Percentiles rank a stretch among this genome's conserved stretches.
phyloP scores from a whole-genome alignment of 2,113 vertebrate species.

The Eretmochelys imbricata region DNA sequence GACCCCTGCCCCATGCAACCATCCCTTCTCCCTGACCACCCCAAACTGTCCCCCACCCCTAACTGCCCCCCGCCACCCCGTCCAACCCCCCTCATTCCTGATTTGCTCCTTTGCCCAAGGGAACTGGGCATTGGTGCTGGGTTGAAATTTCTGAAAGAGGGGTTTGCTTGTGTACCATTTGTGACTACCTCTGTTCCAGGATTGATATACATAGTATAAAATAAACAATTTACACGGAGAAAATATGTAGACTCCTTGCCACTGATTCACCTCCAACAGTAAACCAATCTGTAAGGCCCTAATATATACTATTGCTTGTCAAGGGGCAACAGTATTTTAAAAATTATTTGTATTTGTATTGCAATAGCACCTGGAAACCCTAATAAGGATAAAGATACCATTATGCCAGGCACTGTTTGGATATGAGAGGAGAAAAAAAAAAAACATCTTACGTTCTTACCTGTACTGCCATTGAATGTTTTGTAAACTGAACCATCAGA shows the following conservation, averaged over 20 bases:
- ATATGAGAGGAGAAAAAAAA: not conserved
- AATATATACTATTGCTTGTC: too few relatives aligned
- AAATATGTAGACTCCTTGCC: not conserved
- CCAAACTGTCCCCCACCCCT: too few relatives aligned
- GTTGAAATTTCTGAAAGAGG: not conserved
- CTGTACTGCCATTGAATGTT: not conserved
- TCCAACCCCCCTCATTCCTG: too few relatives aligned
- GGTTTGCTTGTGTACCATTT: not conserved
- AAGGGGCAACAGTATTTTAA: not conserved
- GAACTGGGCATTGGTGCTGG: not conserved
- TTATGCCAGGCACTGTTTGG: not conserved
- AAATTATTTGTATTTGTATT: not conserved
- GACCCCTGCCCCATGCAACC: too few relatives aligned
- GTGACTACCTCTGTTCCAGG: fast-evolving
- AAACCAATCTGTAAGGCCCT: too few relatives aligned
- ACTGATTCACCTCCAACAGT: too few relatives aligned
- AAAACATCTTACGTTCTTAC: fast-evolving
- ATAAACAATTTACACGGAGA: fast-evolving
- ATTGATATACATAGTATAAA: not conserved
- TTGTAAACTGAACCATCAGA: not conserved
- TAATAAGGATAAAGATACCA: not conserved
- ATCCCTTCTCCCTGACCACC: too few relatives aligned
- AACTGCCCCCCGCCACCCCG: too few relatives aligned
- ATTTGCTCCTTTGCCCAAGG: not conserved
- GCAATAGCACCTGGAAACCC: not conserved